Evolutionary conservation across 2,888 invertebrate species (phyloP), one percentile per base, ranked within the genome.

Genomic region (Abrostola tripartita): DNA sequence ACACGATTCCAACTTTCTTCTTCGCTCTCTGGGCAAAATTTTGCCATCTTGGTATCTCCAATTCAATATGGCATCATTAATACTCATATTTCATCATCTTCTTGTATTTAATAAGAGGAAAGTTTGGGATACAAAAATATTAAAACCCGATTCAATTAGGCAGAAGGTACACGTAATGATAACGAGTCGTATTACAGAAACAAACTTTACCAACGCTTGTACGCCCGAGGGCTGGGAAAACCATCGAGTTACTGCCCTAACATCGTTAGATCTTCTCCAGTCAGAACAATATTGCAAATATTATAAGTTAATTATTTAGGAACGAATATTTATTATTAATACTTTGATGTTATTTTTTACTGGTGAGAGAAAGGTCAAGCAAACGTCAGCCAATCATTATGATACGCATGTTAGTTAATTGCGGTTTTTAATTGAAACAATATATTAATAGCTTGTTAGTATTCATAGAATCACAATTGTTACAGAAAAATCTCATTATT

Each of bases 141-240:
- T 57, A n/a, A 56, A 56, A 56, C 47, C 14, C 9, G 2, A 37
- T 47, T 55, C n/a, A 68, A 61, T 64, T 44, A 63, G 53, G 12
- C n/a, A 49, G 49, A 37, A 38, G 37, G 36, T 42, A 57, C 24
- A 52, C 42, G 47, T 62, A 68, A 74, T 68, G 52, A 56, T 55
- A 61, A 58, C 50, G 53, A 61, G 53, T 67, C 37, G 44, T 62
- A 47, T 73, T 68, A 71, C 63, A 61, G 62, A 57, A 65, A 54
- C 61, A 51, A 67, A 64, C 56, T 76, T 74, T 62, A 38, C 36
- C 61, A 35, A 58, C 60, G 44, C 42, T 65, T 61, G 53, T 61
- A 57, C 47, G 74, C 65, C 38, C 41, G 42, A 59, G 67, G 71
- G 53, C 44, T 61, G 36, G 50, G 56, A 61, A 58, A 65, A 61